These are phyloP conservation scores for Camelus dromedarius DNA, from an alignment of 2,113 vertebrate genomes.

Conservation along the genomic window DNA sequence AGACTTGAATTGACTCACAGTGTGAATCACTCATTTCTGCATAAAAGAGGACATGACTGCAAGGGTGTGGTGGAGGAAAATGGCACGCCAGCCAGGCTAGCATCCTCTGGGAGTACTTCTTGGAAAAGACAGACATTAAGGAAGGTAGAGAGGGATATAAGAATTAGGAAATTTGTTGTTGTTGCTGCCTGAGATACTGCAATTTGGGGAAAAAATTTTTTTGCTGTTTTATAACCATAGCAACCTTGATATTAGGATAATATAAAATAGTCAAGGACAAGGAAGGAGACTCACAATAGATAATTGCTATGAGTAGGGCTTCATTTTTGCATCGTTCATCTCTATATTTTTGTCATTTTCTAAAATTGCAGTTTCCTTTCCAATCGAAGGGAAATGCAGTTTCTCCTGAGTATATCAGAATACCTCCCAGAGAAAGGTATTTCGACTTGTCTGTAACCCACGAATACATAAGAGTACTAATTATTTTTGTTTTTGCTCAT, in stretches of 20 bases:
- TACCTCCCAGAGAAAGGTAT: neutral
- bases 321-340: neutral
- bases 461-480: neutral
- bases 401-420: neutral
- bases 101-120: neutral
- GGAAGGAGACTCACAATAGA: neutral
- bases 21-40: neutral
- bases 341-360: neutral
- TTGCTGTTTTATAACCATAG: neutral
- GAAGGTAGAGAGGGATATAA: neutral
- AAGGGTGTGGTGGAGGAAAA: neutral
- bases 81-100: no score
- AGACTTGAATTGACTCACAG: neutral
- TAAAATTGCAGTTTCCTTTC: neutral
- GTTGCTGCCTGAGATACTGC: neutral
- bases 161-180: neutral
- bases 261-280: neutral
- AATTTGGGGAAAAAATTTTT: neutral
- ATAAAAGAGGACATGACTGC: neutral
- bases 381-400: neutral
- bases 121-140: neutral
- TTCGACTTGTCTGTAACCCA: neutral
- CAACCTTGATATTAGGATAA: neutral
- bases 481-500: constrained; percentile 20
- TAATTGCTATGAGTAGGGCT: neutral